Evolutionary conservation across 2,797 vertebrate genomes (phyloP).

Genomic region (Trachops cirrhosus): DNA sequence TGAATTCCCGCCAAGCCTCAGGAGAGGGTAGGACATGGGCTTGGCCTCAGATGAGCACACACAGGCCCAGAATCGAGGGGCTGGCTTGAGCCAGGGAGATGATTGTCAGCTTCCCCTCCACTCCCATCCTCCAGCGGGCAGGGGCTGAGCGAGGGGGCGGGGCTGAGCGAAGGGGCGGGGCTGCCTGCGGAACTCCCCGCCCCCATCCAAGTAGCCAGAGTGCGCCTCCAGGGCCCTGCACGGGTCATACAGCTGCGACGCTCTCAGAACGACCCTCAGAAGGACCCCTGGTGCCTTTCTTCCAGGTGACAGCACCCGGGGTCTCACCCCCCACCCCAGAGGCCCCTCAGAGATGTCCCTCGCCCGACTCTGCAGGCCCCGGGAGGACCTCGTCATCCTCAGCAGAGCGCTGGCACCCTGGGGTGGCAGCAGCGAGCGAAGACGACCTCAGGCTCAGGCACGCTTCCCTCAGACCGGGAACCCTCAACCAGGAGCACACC

Average conservation of each 20-base stretch:
- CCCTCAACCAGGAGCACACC: no score
- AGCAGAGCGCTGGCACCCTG: accelerated
- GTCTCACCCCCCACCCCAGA: background rate
- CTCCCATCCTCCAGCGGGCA: background rate
- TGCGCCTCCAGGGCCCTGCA: background rate
- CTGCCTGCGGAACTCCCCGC: background rate
- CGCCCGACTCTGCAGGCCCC: background rate
- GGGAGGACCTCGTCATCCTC: background rate
- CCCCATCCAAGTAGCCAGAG: background rate
- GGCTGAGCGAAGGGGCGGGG: no score
- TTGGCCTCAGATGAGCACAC: background rate
- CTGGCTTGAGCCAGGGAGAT: background rate
- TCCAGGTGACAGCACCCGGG: background rate
- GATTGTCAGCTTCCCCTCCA: background rate
- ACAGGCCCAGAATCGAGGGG: background rate
- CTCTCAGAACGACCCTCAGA: background rate
- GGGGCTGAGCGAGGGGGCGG: no score
- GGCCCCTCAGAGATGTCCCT: background rate
- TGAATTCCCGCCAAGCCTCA: background rate
- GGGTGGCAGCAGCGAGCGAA: background rate
- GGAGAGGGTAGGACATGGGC: background rate
- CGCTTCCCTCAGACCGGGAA: background rate
- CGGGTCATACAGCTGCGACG: background rate
- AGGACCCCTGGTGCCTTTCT: background rate
- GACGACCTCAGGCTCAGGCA: background rate